These are phyloP conservation scores for Bufo gargarizans DNA, from an alignment of 2,113 vertebrate genomes.

Conservation along the genomic window DNA sequence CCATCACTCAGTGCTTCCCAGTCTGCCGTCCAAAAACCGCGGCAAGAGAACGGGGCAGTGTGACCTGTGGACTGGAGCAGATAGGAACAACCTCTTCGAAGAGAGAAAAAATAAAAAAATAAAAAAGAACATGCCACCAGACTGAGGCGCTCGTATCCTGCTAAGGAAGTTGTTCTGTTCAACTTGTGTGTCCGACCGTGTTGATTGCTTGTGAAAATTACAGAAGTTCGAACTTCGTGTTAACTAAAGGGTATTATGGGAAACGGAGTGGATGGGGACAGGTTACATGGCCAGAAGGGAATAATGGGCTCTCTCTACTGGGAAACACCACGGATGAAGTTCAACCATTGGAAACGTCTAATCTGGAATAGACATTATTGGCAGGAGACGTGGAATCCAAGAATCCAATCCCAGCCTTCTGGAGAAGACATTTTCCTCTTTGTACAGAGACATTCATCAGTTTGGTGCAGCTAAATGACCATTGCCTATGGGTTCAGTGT, in stretches of 20 bases:
- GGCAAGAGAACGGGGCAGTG: conserved; percentile 91
- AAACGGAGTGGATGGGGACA: neutral
- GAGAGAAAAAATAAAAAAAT: conserved; percentile 25
- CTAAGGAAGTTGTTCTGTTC: conserved; percentile 55
- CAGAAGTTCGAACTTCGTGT: conserved; percentile 42
- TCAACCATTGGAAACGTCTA: neutral
- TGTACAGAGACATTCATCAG: conserved; percentile 44
- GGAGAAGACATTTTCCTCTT: conserved; percentile 15
- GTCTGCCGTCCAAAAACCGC: conserved; percentile 84
- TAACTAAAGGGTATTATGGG: conserved; percentile 14
- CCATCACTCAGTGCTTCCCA: conserved; percentile 86
- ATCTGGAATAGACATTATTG: neutral
- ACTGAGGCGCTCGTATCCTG: conserved; percentile 42
- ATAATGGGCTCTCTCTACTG: neutral
- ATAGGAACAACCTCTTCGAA: conserved; percentile 53
- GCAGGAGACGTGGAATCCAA: neutral
- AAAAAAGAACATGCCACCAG: conserved; percentile 14
- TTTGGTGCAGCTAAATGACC: conserved; percentile 12
- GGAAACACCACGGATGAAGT: neutral
- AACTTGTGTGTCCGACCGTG: conserved; percentile 55
- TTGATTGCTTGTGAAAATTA: conserved; percentile 49
- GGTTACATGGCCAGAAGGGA: conserved; percentile 1
- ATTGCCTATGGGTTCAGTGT: conserved; percentile 48
- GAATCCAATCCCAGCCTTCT: neutral
- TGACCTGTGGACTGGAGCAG: conserved; percentile 67